phyloP scores from a whole-genome alignment of 2,888 invertebrate genomes.

The Lamellibrachia satsuma region DNA sequence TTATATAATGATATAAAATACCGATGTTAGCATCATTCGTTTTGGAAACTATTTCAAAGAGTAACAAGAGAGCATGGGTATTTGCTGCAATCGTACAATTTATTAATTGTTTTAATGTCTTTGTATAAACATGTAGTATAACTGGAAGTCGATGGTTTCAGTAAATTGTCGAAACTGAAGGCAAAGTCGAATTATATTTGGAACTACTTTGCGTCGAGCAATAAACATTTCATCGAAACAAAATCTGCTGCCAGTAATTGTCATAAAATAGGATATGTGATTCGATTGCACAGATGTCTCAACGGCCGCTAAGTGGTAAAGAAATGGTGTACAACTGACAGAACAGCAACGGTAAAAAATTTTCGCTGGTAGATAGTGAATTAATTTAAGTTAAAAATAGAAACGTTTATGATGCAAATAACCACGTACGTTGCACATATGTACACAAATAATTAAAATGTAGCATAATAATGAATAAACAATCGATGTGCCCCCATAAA shows the following conservation, averaged over 20 bases:
- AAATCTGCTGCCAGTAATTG: neutral
- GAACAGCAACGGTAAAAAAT: neutral
- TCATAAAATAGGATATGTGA: neutral
- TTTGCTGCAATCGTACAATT: slow-evolving; percentile 1
- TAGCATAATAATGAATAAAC: no score
- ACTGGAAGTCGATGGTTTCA: neutral
- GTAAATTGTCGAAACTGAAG: neutral
- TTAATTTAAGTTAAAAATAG: neutral
- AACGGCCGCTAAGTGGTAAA: neutral
- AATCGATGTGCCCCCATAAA: no score
- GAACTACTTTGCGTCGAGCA: neutral
- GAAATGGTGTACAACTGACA: neutral
- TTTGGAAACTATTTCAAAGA: neutral
- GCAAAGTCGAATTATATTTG: neutral
- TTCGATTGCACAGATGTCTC: neutral
- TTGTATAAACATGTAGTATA: neutral
- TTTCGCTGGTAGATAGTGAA: neutral
- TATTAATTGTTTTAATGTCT: neutral
- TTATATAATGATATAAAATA: neutral
- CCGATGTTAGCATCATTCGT: neutral
- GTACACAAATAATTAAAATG: neutral
- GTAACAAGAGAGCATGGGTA: neutral
- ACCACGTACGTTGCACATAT: neutral
- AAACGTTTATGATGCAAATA: neutral
- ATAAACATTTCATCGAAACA: neutral